Evolutionary conservation across 2,888 invertebrate genomes (phyloP), one percentile per base, ranked within the genome.

Genomic region (Noctua pronuba): DNA sequence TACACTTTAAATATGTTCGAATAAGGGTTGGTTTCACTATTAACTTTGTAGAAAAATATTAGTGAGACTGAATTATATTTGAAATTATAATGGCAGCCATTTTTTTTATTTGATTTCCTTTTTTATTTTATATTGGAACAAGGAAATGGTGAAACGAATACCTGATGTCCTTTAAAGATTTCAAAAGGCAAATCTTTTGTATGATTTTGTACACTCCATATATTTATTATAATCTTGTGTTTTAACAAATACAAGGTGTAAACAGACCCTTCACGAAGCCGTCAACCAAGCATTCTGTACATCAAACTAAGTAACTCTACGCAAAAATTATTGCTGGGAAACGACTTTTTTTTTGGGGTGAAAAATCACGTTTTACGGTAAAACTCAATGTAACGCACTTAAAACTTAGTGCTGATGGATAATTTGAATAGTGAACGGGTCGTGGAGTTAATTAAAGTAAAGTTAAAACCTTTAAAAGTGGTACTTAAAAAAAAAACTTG

Each of bases 151-250:
- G 89, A 83, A 89, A 88, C 84, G 6, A 85, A 86, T 83, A 76
- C 80, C 71, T 78, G 18, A 35, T 75, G 76, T 81, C 83, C 87
- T 87, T 60, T 84, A 92, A 93, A 92, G 93, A 92, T 94, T 95
- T 95, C 90, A 90, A 94, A 92, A 85, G 88, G 93, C 95, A 95
- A 93, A 94, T 93, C 92, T 90, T 78, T 84, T 89, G 84, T 89
- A 87, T 87, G 86, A 84, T 77, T 85, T 77, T 88, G 80, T 79
- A 90, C 81, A 87, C 91, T 91, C 91, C 91, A 91, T 72, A 77
- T 80, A 75, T 73, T 79, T 77, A 78, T 79, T 85, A 62, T 77
- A 75, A 83, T 88, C 46, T 82, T 88, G 88, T 90, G 85, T 81
- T 83, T 78, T 89, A 90, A 88, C 88, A 89, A 82, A 78, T 62